Evolutionary conservation across 2,888 invertebrate genomes (phyloP).

Genomic region (Clistopyga incitator): DNA sequence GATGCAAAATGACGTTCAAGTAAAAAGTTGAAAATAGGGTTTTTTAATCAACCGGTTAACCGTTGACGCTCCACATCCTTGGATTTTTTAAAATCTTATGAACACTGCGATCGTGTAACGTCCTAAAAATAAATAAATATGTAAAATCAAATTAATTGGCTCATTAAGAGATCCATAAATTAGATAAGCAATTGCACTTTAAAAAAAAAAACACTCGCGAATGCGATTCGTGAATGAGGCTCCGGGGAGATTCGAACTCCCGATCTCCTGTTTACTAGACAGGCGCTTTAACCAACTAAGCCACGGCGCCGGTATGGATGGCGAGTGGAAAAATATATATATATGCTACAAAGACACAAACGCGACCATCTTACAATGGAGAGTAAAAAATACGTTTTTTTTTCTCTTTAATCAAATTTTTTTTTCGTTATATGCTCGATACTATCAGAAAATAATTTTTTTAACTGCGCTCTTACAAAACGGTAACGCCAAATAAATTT

Average conservation of each 20-base stretch:
- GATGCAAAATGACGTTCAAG: no score
- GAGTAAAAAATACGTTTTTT: no score
- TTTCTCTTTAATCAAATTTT: not conserved
- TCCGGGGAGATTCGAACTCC: slow-evolving; percentile 89
- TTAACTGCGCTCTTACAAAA: no score
- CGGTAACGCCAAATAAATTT: no score
- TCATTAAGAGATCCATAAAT: not conserved
- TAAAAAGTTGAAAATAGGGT: not conserved
- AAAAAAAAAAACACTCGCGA: not conserved
- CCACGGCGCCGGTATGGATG: slow-evolving; percentile 72
- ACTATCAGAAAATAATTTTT: not conserved
- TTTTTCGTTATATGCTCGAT: not conserved
- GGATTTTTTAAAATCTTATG: not conserved
- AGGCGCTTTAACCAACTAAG: slow-evolving; percentile 93
- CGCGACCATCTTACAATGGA: no score
- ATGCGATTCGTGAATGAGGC: slow-evolving; percentile 81
- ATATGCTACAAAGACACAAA: not conserved
- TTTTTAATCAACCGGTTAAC: not conserved
- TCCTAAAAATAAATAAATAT: no score
- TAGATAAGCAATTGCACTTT: not conserved
- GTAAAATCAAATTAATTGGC: no score
- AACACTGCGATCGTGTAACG: no score
- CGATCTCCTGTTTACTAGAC: slow-evolving; percentile 90
- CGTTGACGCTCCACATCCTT: not conserved
- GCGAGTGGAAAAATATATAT: not conserved